Base-by-base conservation (phyloP, 2,888 invertebrate genomes). In the Alloscopus bannaensis region DNA sequence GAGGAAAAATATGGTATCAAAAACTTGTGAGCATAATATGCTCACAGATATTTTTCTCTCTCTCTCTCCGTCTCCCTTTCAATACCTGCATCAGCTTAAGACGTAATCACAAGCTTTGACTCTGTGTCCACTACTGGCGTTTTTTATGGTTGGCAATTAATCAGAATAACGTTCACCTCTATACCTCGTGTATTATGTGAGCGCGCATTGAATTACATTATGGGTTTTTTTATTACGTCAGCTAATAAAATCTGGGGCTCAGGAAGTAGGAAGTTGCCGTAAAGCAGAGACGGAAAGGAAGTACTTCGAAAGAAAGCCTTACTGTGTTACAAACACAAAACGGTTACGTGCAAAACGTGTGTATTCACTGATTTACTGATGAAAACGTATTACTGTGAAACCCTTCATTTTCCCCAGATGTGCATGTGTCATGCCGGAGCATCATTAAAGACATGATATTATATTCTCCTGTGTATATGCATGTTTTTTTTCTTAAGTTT, bases 221-320 rank as follows among this genome's bases (percentile, higher is more conserved):
- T 55, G 55, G 55, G 13, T 59, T 28, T 29, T 24, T 13, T 47
- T 65, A 65, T 70, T 59, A 59, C 24, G 36, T 45, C 24, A 20
- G 28, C 28, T 55, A 22, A 26, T 36, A 57, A 64, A 78, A 79
- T 79, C 71, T 79, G 72, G 79, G 79, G 40, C 78, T 62, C 70
- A 79, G 79, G 79, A 79, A 79, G 72, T 47, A 79, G 79, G 79
- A 79, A 79, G 79, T 79, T 57, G 57, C 55, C 52, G 57, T 42
- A 42, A 55, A 36, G 13, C 29, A 22, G 29, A 45, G 64, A 28
- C 64, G 29, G 26, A 68, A 68, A 40, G 40, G 20, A 20, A 22
- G 36, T 31, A 64, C 40, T 64, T 45, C n/a, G n/a, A n/a, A n/a
- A n/a, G n/a, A n/a, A n/a, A n/a, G n/a, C n/a, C n/a, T n/a, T n/a